Evolutionary conservation across 1,140 invertebrate species (phyloP).

Genomic region (Scaptomyza graminum): DNA sequence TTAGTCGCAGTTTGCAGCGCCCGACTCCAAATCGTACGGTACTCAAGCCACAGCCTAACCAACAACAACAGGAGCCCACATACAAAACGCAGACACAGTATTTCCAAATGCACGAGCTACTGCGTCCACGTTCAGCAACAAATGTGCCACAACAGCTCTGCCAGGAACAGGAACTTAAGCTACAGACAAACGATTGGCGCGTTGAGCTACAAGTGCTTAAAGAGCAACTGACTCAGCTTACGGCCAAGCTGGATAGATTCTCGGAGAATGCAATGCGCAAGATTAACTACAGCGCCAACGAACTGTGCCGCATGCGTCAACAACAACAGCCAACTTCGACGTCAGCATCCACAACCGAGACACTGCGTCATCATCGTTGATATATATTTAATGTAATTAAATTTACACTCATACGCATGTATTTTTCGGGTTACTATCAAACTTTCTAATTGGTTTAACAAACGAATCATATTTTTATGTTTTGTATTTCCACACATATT

Average conservation of each 20-base stretch:
- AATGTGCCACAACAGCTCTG: conserved; percentile 75
- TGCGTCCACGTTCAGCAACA: conserved; percentile 75
- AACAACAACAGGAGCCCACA: conserved; percentile 21
- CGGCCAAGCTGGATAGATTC: conserved; percentile 69
- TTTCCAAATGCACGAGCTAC: conserved; percentile 66
- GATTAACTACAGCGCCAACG: conserved; percentile 70
- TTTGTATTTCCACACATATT: conserved; percentile 1
- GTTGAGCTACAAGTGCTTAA: conserved; percentile 62
- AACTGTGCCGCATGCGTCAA: conserved; percentile 65
- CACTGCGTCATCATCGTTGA: conserved; percentile 52
- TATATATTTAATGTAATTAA: not conserved
- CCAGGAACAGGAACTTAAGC: conserved; percentile 64
- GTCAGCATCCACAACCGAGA: conserved; percentile 24
- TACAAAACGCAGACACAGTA: conserved; percentile 32
- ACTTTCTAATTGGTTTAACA: too few species aligned
- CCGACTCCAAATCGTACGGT: conserved; percentile 16
- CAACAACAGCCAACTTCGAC: conserved; percentile 34
- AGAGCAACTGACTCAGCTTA: conserved; percentile 55
- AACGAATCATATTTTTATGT: not conserved
- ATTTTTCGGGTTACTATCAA: not conserved
- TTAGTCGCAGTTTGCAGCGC: conserved; percentile 69
- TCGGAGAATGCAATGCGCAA: conserved; percentile 69
- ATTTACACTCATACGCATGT: not conserved
- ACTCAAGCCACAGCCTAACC: not conserved
- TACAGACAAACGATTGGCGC: conserved; percentile 67